Conservation (phyloP, 1,140 invertebrate species). For the Aphelenchoides besseyi region DNA sequence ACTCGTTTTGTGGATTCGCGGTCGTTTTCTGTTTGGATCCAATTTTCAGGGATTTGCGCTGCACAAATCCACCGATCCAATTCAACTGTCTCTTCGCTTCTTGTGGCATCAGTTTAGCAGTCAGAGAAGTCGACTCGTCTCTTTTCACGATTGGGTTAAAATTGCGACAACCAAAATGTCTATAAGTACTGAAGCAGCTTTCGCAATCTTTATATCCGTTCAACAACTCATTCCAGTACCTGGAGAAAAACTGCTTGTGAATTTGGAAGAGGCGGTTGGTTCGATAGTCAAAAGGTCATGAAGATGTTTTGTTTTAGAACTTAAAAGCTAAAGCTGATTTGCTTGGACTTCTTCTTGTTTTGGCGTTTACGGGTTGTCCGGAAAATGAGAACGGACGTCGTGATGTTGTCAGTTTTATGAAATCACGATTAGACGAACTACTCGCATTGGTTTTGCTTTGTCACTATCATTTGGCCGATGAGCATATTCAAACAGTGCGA, state of each 20-base stretch:
- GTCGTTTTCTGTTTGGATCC: conserved; percentile 1
- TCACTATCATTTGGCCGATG: conserved; percentile 16
- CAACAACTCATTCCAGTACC: conserved; percentile 14
- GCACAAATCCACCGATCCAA: conserved; percentile 8
- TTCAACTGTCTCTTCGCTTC: conserved; percentile 17
- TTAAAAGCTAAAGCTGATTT: conserved; percentile 14
- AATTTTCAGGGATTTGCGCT: conserved; percentile 18
- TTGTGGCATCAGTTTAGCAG: conserved; percentile 10
- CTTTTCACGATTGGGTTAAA: conserved; percentile 19
- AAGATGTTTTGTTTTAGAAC: conserved; percentile 10
- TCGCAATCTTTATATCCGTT: conserved; percentile 7
- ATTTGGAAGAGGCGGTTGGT: conserved; percentile 9
- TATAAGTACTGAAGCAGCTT: conserved; percentile 16
- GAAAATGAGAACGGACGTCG: not conserved
- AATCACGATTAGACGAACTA: conserved; percentile 16
- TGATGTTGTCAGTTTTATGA: conserved; percentile 10
- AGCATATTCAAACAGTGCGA: conserved; percentile 9
- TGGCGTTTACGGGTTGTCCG: conserved; percentile 11
- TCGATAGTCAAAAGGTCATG: not conserved
- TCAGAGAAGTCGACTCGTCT: conserved; percentile 25
- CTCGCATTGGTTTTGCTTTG: conserved; percentile 17
- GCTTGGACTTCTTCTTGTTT: conserved; percentile 21
- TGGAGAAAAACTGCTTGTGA: not conserved
- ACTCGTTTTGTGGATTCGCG: conserved; percentile 27
- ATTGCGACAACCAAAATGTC: conserved; percentile 5